Percentiles rank a stretch among this genome's conserved stretches.
Evolutionary conservation across 2,797 vertebrate species (phyloP).

Genomic region (Natrix natrix): DNA sequence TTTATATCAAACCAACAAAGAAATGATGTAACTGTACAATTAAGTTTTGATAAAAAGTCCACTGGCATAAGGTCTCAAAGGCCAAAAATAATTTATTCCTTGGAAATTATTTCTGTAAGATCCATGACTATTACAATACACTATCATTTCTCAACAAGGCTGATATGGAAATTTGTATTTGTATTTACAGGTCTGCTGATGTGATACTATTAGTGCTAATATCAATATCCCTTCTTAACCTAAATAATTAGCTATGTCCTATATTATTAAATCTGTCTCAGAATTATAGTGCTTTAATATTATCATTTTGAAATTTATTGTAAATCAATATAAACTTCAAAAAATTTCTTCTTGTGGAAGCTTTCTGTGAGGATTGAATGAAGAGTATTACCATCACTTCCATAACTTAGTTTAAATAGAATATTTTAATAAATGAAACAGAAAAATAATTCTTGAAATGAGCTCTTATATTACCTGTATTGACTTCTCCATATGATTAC

Average conservation of each 20-base stretch:
- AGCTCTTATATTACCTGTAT: not conserved
- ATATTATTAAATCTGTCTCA: not conserved
- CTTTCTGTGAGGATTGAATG: not conserved
- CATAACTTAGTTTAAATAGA: not conserved
- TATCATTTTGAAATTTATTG: not conserved
- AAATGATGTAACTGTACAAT: slow-evolving; percentile 33
- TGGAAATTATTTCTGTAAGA: not conserved
- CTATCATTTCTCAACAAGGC: not conserved
- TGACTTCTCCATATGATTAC: not conserved
- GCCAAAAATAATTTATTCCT: not conserved
- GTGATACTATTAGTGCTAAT: not conserved
- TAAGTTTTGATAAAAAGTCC: slow-evolving; percentile 40
- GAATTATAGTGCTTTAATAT: not conserved
- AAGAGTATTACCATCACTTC: not conserved
- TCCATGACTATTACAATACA: too few relatives aligned
- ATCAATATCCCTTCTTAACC: not conserved
- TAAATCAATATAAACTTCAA: not conserved
- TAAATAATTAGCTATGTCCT: not conserved
- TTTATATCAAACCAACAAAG: slow-evolving; percentile 62
- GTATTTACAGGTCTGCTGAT: not conserved
- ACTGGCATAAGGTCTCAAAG: not conserved
- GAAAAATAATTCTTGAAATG: not conserved
- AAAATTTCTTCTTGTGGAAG: not conserved
- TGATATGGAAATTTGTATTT: not conserved
- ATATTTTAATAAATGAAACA: not conserved